Conservation (phyloP, 2,113 vertebrate genomes). For the Centropus bengalensis region DNA sequence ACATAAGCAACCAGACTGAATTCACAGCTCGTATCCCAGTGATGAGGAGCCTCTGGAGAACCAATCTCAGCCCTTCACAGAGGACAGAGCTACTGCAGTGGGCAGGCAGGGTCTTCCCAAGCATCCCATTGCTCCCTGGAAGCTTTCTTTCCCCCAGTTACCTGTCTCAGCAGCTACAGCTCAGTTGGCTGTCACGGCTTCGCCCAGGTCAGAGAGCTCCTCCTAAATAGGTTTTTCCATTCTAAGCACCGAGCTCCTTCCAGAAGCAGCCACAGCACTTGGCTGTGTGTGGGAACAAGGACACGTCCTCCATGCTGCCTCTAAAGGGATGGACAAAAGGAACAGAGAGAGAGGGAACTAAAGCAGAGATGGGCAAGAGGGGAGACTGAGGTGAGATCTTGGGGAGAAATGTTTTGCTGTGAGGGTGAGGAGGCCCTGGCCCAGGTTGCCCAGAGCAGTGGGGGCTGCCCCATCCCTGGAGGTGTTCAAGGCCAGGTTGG, state of each 20-base stretch:
- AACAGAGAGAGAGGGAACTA: neutral
- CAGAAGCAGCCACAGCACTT: neutral
- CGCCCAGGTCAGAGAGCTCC: neutral
- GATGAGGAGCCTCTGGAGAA: neutral
- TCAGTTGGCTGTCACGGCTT: neutral
- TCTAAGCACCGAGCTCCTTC: neutral
- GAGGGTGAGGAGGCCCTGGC: too few relatives aligned
- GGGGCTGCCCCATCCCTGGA: too few relatives aligned
- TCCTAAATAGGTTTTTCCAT: neutral
- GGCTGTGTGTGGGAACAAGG: neutral
- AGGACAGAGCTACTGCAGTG: too few relatives aligned
- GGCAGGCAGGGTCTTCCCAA: too few relatives aligned
- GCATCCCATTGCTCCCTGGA: neutral
- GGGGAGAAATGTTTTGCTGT: too few relatives aligned
- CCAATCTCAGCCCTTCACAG: too few relatives aligned
- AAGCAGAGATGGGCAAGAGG: too few relatives aligned
- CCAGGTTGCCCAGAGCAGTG: too few relatives aligned
- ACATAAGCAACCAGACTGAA: neutral
- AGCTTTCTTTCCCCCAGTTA: neutral
- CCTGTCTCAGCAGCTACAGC: neutral
- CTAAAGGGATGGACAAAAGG: neutral
- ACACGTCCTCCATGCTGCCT: accelerated
- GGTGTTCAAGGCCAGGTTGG: too few relatives aligned
- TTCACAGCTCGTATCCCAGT: neutral
- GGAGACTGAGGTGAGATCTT: too few relatives aligned